These are phyloP conservation scores for Mesembrinibis cayennensis DNA, from an alignment of 2,113 vertebrate species.

Conservation along the genomic window DNA sequence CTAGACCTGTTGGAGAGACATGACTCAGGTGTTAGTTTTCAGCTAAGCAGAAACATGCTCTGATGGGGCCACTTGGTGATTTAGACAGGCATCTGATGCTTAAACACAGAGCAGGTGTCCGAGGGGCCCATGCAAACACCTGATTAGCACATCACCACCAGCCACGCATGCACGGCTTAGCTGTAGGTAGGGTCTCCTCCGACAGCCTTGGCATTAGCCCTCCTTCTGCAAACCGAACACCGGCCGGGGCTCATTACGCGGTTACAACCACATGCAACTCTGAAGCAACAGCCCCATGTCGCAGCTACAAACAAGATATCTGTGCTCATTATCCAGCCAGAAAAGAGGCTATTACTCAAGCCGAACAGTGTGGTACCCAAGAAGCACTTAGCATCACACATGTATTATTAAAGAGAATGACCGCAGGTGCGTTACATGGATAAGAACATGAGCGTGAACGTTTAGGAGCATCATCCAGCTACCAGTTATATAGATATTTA, in stretches of 20 bases:
- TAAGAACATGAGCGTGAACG: not conserved
- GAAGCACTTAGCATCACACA: not conserved
- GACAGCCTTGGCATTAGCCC: not conserved
- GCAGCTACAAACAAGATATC: too few species aligned
- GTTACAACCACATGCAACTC: not conserved
- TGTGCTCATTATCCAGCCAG: not conserved
- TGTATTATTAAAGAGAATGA: not conserved
- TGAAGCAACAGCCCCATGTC: too few species aligned
- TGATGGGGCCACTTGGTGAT: not conserved
- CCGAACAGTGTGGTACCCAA: not conserved
- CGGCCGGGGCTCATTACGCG: accelerated
- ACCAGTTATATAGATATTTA: accelerated
- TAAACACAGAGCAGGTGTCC: accelerated
- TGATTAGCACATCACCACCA: not conserved
- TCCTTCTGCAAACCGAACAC: not conserved
- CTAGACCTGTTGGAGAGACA: not conserved
- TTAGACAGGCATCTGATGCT: not conserved
- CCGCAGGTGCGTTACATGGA: not conserved
- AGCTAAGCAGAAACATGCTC: not conserved
- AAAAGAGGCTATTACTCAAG: accelerated
- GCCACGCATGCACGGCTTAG: accelerated
- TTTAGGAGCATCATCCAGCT: too few species aligned
- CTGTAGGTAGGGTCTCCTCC: too few species aligned
- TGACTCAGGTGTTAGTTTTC: not conserved
- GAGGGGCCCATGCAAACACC: not conserved